Percentiles rank a stretch among this genome's conserved stretches.
Evolutionary conservation across 2,797 vertebrate species (phyloP).

Genomic region (Rhinoraja longicauda): DNA sequence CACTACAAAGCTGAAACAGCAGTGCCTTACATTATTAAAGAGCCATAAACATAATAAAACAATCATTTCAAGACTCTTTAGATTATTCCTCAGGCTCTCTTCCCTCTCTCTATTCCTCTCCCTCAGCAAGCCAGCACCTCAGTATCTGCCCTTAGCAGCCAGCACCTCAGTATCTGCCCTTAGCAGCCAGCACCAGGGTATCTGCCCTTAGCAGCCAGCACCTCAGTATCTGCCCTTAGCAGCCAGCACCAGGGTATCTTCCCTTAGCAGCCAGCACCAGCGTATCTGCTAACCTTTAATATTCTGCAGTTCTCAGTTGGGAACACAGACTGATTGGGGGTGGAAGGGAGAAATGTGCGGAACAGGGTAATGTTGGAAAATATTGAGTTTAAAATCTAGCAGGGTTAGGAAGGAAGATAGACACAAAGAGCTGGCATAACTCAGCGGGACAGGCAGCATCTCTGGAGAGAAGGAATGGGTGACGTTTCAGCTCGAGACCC

Average conservation of each 20-base stretch:
- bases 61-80: not conserved
- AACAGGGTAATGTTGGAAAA: not conserved
- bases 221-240: not conserved
- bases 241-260: no score
- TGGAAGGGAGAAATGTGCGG: not conserved
- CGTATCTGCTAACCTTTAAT: not conserved
- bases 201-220: no score
- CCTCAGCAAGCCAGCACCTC: not conserved
- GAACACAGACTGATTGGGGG: not conserved
- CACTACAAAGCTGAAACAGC: not conserved
- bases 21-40: not conserved
- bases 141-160: not conserved
- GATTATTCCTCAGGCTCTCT: not conserved
- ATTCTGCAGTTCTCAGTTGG: not conserved
- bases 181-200: not conserved
- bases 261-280: no score
- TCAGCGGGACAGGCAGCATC: no score
- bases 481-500: no score
- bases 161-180: not conserved
- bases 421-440: no score
- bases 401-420: not conserved
- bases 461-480: no score
- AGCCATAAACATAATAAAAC: not conserved
- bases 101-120: not conserved
- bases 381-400: not conserved